These are phyloP conservation scores for Heliconius hermathena DNA, from an alignment of 1,140 invertebrate genomes.

Conservation along the genomic window DNA sequence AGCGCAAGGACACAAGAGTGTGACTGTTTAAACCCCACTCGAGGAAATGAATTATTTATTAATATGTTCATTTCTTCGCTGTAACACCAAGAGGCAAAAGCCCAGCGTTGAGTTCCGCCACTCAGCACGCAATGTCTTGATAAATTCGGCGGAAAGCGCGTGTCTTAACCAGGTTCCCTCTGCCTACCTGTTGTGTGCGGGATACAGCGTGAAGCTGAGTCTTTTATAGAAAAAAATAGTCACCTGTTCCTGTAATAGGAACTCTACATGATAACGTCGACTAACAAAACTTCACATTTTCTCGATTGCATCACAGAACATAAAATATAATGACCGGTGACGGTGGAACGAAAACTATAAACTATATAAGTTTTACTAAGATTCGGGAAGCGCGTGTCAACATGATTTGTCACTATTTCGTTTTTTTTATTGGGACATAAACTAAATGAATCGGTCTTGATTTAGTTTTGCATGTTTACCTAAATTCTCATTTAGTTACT, in stretches of 20 bases:
- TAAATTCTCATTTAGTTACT: not conserved
- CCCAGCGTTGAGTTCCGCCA: too few species aligned
- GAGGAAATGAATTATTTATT: not conserved
- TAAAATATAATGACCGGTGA: slow-evolving; percentile 59
- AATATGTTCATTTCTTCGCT: too few species aligned
- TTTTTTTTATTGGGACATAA: slow-evolving; percentile 12
- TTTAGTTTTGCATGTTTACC: not conserved
- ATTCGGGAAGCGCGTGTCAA: slow-evolving; percentile 15
- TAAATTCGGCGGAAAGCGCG: too few species aligned
- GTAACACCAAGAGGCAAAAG: too few species aligned
- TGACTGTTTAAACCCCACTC: too few species aligned
- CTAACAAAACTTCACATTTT: slow-evolving; percentile 36
- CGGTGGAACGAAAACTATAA: slow-evolving; percentile 30
- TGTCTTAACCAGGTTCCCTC: too few species aligned
- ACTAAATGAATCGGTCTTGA: not conserved
- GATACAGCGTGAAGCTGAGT: too few species aligned
- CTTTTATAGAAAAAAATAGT: too few species aligned
- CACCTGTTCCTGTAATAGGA: not conserved
- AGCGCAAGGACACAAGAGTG: too few species aligned
- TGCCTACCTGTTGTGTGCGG: too few species aligned
- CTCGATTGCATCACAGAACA: slow-evolving; percentile 52
- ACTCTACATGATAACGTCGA: not conserved
- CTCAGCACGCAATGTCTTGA: too few species aligned
- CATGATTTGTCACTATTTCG: not conserved
- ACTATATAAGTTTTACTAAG: slow-evolving; percentile 24